Percentiles rank a stretch among this genome's conserved stretches.
These are phyloP conservation scores for Montipora foliosa DNA, from an alignment of 64 coral and sea anemone species.

Conservation along the genomic window DNA sequence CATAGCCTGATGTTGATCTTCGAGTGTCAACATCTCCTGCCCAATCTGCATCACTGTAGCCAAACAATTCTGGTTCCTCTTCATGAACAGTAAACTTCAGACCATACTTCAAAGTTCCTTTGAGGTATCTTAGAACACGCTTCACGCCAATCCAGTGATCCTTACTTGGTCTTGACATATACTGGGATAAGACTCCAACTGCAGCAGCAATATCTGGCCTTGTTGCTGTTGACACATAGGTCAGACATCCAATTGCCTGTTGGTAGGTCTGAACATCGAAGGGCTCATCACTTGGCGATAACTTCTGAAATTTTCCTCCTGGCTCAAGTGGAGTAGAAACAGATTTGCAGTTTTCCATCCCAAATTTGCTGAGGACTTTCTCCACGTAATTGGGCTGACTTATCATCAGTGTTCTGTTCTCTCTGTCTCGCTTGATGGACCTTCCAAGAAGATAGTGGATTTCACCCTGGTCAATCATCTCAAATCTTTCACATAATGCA, in stretches of 20 bases:
- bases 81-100: not conserved
- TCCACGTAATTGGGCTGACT: conserved; percentile 28
- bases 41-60: not conserved
- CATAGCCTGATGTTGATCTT: not conserved
- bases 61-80: conserved; percentile 4
- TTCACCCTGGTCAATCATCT: conserved; percentile 22
- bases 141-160: conserved; percentile 34
- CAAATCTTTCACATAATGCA: conserved; percentile 17
- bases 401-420: conserved; percentile 12
- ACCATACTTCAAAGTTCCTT: conserved; percentile 29
- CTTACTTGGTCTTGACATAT: conserved; percentile 18
- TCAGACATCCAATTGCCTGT: not conserved
- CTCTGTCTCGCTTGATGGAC: conserved; percentile 60
- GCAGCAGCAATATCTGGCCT: conserved; percentile 36
- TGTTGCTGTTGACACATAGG: conserved; percentile 55
- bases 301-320: not conserved
- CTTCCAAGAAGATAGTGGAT: not conserved
- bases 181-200: conserved; percentile 49
- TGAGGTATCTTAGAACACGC: conserved; percentile 32
- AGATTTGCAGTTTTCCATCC: conserved; percentile 57
- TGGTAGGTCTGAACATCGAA: not conserved
- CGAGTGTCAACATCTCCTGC: not conserved
- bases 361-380: conserved; percentile 42
- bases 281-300: not conserved
- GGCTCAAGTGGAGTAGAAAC: conserved; percentile 27